Evolutionary conservation across 1,140 invertebrate species (phyloP).

Genomic region (Neodiprion virginianus): DNA sequence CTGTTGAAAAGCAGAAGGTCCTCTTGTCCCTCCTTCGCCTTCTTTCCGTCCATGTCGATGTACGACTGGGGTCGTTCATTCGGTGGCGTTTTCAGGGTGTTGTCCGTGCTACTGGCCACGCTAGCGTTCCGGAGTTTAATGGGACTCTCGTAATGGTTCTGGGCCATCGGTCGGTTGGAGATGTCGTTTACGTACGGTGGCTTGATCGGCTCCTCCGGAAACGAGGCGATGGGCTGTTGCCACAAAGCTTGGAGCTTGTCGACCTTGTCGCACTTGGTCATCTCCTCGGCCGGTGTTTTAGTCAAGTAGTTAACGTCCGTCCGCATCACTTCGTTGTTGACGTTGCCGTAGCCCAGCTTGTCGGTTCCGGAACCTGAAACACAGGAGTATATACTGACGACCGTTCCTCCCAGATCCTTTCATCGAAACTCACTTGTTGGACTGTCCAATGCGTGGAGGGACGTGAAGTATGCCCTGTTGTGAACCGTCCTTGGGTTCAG

Average conservation of each 20-base stretch:
- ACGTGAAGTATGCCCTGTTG: constrained; percentile 67
- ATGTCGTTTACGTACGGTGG: constrained; percentile 50
- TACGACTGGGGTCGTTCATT: constrained; percentile 59
- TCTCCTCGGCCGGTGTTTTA: constrained; percentile 47
- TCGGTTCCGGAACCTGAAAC: constrained; percentile 29
- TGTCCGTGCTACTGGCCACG: constrained; percentile 51
- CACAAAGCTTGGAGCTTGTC: constrained; percentile 57
- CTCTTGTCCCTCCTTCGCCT: constrained; percentile 32
- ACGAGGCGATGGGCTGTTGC: constrained; percentile 42
- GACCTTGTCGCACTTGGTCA: constrained; percentile 57
- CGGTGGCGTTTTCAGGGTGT: constrained; percentile 49
- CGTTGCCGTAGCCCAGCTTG: constrained; percentile 24
- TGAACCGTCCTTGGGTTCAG: constrained; percentile 67
- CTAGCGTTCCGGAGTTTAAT: constrained; percentile 55
- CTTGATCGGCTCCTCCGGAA: constrained; percentile 38
- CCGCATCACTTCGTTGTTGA: constrained; percentile 20
- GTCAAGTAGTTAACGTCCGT: constrained; percentile 54
- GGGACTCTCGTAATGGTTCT: constrained; percentile 60
- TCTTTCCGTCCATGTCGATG: constrained; percentile 59
- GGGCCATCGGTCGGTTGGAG: constrained; percentile 25
- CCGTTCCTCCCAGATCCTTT: constrained; percentile 11
- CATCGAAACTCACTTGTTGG: constrained; percentile 41
- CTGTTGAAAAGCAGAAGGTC: constrained; percentile 46
- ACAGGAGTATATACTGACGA: constrained; percentile 10
- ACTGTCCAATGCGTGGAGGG: constrained; percentile 44